Evolutionary conservation across 2,113 vertebrate species (phyloP), one percentile per base, ranked within the genome.

Genomic region (Trachemys scripta): DNA sequence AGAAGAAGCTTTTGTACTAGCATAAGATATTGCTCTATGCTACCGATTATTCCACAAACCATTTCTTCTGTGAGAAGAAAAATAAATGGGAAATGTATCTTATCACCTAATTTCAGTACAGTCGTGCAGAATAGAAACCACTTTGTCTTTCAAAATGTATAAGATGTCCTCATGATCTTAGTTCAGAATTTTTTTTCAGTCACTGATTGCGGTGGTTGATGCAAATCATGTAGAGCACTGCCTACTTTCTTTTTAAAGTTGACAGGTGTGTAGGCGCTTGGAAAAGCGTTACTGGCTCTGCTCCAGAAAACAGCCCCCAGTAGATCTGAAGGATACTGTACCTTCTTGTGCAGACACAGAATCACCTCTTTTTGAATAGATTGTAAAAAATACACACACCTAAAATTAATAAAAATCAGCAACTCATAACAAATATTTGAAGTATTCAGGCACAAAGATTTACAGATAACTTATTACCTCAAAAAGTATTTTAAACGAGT

Each of bases 251-350:
- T 80, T 85, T 94, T 57, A n/a, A 78, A 94, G 91, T 38, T 98
- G 97, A 97, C 97, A 97, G 96, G 14, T 98, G 97, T 97, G 97
- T 97, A 84, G 97, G 97, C 38, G 65, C 93, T 95, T 95, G 87
- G 95, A 97, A 96, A 98, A 94, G 96, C 88, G 72, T 97, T 94
- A 90, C 95, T 97, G 97, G 94, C 94, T 96, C 82, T 80, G 84
- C 93, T 92, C 96, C 95, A 59, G 78, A 94, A 98, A 97, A 97
- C 95, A 97, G 49, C 92, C 91, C 89, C 93, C 92, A 92, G 95
- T 8, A 82, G 92, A 92, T 90, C 92, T 96, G 94, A 90, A 97
- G 95, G 80, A 62, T 88, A 88, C 87, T 81, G 93, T 80, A 35
- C 88, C 94, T 92, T 92, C 94, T 78, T 62, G 53, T 93, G 94